Base-by-base conservation (phyloP, 2,797 vertebrate species). In the Phrynocephalus forsythii region DNA sequence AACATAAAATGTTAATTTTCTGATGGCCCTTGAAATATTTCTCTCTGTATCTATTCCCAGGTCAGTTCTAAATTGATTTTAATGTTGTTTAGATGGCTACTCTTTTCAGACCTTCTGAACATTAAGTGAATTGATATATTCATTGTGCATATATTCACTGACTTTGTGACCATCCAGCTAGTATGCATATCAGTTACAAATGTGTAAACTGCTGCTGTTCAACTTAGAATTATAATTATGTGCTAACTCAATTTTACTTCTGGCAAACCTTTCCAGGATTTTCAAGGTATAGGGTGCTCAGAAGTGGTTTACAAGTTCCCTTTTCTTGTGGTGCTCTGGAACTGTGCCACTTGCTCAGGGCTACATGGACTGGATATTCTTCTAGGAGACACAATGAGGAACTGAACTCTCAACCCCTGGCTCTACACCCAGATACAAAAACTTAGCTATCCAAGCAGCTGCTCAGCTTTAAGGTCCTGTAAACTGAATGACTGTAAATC, bases 1-100 rank as follows among this genome's bases (percentile, higher is more conserved):
- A 92, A 93, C 88, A 78, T 86, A 92, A 90, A 90, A 91, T 93
- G 94, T 86, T 92, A 94, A 83, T 79, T 91, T 90, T 84, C 91
- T 92, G 90, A 88, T 83, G 33, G 7, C 87, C 56, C 26, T 86
- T 93, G 3, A 79, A 63, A 5, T 5, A 38, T 33, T n/a, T 83
- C 10, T 28, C 5, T 68, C 56, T 75, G 44, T 50, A 76, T 78
- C 52, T 87, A 81, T 33, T 38, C 63, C 6, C 5, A 6, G 16
- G 76, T 30, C 24, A 33, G 5, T 83, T 90, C 71, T 91, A 91
- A 92, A 85, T 83, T 50, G 1, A 6, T 79, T 60, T 84, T 48
- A 72, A 79, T 63, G 44, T 63, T 73, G 18, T 80, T 75, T 50
- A 73, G 16, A 1, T 79, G 30, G 33, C 20, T 66, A 20, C 52